phyloP scores from a whole-genome alignment of 2,797 vertebrate species.

The Sandelia bainsii region DNA sequence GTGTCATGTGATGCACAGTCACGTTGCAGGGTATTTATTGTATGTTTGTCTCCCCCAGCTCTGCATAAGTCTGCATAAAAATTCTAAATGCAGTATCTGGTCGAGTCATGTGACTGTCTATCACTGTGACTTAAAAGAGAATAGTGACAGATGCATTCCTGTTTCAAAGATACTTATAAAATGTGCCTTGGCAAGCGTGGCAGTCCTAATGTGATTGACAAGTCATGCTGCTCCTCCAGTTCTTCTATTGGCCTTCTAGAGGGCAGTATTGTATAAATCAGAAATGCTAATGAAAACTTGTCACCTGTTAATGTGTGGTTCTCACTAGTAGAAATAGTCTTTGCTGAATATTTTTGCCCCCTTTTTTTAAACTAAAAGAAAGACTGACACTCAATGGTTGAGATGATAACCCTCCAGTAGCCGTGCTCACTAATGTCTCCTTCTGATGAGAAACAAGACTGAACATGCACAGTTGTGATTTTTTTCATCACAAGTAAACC shows the following conservation, averaged over 20 bases:
- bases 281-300: neutral
- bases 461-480: too few relatives aligned
- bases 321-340: neutral
- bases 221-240: slow-evolving; percentile 30
- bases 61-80: slow-evolving; percentile 26
- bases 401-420: neutral
- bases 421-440: slow-evolving; percentile 29
- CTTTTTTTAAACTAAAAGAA: neutral
- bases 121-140: slow-evolving; percentile 53
- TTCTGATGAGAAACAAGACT: slow-evolving; percentile 49
- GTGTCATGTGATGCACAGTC: slow-evolving; percentile 4
- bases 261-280: slow-evolving; percentile 72
- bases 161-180: slow-evolving; percentile 47
- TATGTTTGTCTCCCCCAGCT: slow-evolving; percentile 16
- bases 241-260: slow-evolving; percentile 50
- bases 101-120: slow-evolving; percentile 6
- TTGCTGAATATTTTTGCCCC: neutral
- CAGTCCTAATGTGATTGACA: slow-evolving; percentile 25
- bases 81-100: slow-evolving; percentile 14
- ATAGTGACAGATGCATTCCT: slow-evolving; percentile 24
- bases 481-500: slow-evolving; percentile 50
- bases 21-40: slow-evolving; percentile 11
- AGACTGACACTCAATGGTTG: fast-evolving
- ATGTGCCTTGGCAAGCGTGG: slow-evolving; percentile 45
- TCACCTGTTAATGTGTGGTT: neutral